Evolutionary conservation across 2,888 invertebrate species (phyloP).

Genomic region (Dastarcus helophoroides): DNA sequence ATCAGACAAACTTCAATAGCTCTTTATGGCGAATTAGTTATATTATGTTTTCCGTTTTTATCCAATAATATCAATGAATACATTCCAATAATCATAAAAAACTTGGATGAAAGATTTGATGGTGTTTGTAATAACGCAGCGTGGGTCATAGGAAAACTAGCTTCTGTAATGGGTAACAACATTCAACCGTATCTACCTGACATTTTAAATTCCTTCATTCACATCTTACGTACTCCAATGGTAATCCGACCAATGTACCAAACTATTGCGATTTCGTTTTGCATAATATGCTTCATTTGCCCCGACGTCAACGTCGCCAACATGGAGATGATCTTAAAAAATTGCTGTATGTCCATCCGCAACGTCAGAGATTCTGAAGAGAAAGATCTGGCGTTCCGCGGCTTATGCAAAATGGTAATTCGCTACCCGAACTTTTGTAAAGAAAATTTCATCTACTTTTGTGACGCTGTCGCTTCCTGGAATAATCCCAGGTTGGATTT

Average conservation of each 20-base stretch:
- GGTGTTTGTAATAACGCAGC: constrained; percentile 99
- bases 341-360: constrained; percentile 93
- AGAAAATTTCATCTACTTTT: constrained; percentile 96
- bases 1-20: constrained; percentile 67
- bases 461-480: constrained; percentile 99
- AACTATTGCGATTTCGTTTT: constrained; percentile 99
- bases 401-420: constrained; percentile 96
- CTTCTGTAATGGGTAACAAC: constrained; percentile 85
- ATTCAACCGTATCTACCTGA: constrained; percentile 85
- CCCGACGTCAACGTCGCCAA: constrained; percentile 59
- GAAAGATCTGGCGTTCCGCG: constrained; percentile 97
- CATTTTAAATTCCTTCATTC: constrained; percentile 78
- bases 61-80: constrained; percentile 90
- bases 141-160: constrained; percentile 98
- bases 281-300: constrained; percentile 99
- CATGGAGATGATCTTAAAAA: constrained; percentile 88
- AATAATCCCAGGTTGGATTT: constrained; percentile 70
- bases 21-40: constrained; percentile 62
- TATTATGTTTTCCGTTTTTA: constrained; percentile 76
- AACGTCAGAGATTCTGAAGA: constrained; percentile 99
- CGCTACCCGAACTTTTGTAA: constrained; percentile 93
- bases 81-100: constrained; percentile 88
- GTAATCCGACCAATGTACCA: constrained; percentile 96
- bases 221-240: constrained; percentile 86
- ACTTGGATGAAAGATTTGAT: constrained; percentile 91